Evolutionary conservation across 2,113 vertebrate species (phyloP).

Genomic region (Heptranchias perlo): DNA sequence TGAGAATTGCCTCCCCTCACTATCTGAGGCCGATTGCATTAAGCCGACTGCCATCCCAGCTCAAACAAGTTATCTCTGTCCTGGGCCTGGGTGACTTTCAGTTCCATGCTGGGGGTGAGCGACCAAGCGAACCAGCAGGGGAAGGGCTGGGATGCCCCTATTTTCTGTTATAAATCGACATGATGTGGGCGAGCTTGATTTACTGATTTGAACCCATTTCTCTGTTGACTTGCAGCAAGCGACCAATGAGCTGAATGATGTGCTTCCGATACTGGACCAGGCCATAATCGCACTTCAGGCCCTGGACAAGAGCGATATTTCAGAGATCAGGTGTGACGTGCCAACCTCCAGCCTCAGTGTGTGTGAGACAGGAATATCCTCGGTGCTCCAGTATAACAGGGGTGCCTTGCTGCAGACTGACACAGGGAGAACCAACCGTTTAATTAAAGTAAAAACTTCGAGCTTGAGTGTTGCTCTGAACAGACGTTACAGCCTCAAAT

Average conservation of each 20-base stretch:
- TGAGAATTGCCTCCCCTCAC: no score
- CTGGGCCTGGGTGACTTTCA: no score
- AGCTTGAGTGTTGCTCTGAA: no score
- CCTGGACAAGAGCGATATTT: conserved; percentile 54
- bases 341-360: not conserved
- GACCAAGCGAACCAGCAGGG: no score
- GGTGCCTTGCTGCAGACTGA: not conserved
- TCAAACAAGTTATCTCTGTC: no score
- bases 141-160: no score
- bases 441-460: no score
- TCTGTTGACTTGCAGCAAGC: conserved; percentile 46
- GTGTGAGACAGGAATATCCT: not conserved
- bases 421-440: not conserved
- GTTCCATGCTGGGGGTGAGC: no score
- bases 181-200: not conserved
- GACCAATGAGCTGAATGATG: conserved; percentile 47
- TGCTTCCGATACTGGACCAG: conserved; percentile 49
- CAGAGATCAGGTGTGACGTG: conserved; percentile 53
- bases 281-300: conserved; percentile 49
- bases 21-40: no score
- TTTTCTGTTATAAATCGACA: not conserved
- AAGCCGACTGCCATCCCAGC: no score
- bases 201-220: not conserved
- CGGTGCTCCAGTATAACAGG: not conserved
- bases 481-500: no score